phyloP scores from a whole-genome alignment of 1,140 invertebrate species.

The Drosophila sproati region DNA sequence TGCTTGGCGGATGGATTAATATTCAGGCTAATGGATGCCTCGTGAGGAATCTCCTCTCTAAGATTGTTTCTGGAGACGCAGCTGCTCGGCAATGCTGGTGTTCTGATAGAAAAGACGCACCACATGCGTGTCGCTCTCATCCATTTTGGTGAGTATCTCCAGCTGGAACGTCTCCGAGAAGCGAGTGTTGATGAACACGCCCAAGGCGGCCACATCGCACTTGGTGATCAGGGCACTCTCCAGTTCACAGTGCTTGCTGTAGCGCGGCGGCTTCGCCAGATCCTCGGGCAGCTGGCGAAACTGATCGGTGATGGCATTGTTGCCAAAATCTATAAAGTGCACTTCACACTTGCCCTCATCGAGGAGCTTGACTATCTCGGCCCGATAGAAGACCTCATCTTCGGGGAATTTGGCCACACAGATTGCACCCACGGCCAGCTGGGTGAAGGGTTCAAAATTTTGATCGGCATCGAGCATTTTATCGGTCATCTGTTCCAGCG shows the following conservation, averaged over 20 bases:
- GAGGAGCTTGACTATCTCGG: slow-evolving; percentile 82
- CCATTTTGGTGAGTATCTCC: slow-evolving; percentile 71
- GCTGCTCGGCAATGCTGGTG: slow-evolving; percentile 69
- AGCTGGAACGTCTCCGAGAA: slow-evolving; percentile 83
- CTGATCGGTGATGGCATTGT: slow-evolving; percentile 87
- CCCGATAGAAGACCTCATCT: slow-evolving; percentile 88
- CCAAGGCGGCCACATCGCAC: slow-evolving; percentile 59
- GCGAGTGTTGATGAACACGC: slow-evolving; percentile 85
- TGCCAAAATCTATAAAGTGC: slow-evolving; percentile 91
- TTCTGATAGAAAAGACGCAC: slow-evolving; percentile 77
- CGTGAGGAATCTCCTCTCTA: neutral
- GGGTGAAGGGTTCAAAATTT: slow-evolving; percentile 85
- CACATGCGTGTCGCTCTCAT: slow-evolving; percentile 49
- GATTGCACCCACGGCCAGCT: slow-evolving; percentile 86
- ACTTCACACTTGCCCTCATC: slow-evolving; percentile 85
- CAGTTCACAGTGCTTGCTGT: slow-evolving; percentile 88
- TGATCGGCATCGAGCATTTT: slow-evolving; percentile 85
- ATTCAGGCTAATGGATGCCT: neutral
- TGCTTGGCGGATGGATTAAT: slow-evolving; percentile 25
- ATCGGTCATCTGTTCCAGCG: slow-evolving; percentile 87
- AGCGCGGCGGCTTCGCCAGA: slow-evolving; percentile 86
- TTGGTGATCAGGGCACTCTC: slow-evolving; percentile 85
- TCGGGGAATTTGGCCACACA: slow-evolving; percentile 89
- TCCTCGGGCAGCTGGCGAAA: slow-evolving; percentile 88
- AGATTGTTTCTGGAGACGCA: slow-evolving; percentile 54